These are phyloP conservation scores for Halcyon leucocephala DNA, from an alignment of 2,797 vertebrate genomes.

Conservation along the genomic window DNA sequence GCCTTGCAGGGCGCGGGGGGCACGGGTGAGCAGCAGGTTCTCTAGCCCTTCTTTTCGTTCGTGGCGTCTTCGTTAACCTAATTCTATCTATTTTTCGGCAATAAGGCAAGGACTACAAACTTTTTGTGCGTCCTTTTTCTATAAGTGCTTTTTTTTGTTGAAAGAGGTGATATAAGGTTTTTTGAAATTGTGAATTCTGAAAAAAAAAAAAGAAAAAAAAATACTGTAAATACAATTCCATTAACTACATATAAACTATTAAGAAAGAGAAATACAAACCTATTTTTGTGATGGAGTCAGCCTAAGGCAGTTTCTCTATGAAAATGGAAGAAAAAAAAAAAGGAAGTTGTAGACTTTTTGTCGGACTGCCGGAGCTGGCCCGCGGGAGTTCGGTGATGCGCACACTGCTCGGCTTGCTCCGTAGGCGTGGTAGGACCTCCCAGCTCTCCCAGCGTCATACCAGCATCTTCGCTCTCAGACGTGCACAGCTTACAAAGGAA, in stretches of 20 bases:
- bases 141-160: slow-evolving; percentile 97
- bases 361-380: slow-evolving; percentile 80
- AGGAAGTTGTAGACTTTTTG: slow-evolving; percentile 61
- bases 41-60: slow-evolving; percentile 89
- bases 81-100: slow-evolving; percentile 98
- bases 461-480: slow-evolving; percentile 87
- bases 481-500: slow-evolving; percentile 83
- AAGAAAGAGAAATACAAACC: slow-evolving; percentile 88
- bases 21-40: slow-evolving; percentile 80
- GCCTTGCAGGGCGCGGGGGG: slow-evolving; percentile 20
- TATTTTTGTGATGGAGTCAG: slow-evolving; percentile 97
- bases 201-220: slow-evolving; percentile 76
- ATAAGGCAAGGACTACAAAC: slow-evolving; percentile 97
- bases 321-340: slow-evolving; percentile 54
- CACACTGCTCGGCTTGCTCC: slow-evolving; percentile 80
- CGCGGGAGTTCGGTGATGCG: slow-evolving; percentile 62
- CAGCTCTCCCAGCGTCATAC: slow-evolving; percentile 87
- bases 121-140: slow-evolving; percentile 91
- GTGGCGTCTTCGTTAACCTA: slow-evolving; percentile 94
- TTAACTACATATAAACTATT: slow-evolving; percentile 96
- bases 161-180: slow-evolving; percentile 87
- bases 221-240: slow-evolving; percentile 97
- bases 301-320: slow-evolving; percentile 89
- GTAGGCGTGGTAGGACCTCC: slow-evolving; percentile 85
- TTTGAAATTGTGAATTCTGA: slow-evolving; percentile 88